phyloP scores from a whole-genome alignment of 2,113 vertebrate genomes.

The Peucedramus taeniatus region DNA sequence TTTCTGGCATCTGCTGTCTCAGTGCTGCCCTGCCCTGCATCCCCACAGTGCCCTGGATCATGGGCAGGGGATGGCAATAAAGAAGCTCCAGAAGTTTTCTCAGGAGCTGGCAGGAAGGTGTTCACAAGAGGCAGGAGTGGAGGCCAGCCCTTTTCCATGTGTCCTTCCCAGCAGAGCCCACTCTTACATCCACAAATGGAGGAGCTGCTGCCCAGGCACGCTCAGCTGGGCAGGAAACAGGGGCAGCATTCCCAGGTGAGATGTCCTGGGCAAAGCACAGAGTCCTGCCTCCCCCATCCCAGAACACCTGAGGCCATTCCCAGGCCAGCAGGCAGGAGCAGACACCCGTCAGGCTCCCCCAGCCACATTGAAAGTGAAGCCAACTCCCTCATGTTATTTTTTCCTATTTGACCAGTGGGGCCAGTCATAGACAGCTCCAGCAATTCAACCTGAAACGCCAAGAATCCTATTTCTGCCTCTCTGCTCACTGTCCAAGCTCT shows the following conservation, averaged over 20 bases:
- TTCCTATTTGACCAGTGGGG: background rate
- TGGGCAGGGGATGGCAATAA: accelerated
- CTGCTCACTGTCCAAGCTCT: background rate
- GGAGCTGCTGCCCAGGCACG: background rate
- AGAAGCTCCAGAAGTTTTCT: background rate
- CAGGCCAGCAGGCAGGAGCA: background rate
- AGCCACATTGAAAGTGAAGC: background rate
- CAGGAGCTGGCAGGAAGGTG: background rate
- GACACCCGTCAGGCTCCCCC: background rate
- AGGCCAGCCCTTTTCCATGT: background rate
- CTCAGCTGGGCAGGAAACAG: background rate
- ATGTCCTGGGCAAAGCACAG: background rate
- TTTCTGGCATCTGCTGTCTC: background rate
- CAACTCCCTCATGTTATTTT: background rate
- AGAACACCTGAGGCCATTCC: background rate
- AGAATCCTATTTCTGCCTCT: slow-evolving; percentile 7
- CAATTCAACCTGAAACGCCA: slow-evolving; percentile 7
- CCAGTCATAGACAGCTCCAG: background rate
- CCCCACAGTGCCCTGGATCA: background rate
- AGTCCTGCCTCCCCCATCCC: background rate
- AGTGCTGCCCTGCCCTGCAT: background rate
- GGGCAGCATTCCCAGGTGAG: background rate
- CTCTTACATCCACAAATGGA: background rate
- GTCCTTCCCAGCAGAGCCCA: background rate
- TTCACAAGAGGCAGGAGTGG: background rate